Evolutionary conservation across 2,797 vertebrate genomes (phyloP), one percentile per base, ranked within the genome.

Genomic region (Chrysocyon brachyurus): DNA sequence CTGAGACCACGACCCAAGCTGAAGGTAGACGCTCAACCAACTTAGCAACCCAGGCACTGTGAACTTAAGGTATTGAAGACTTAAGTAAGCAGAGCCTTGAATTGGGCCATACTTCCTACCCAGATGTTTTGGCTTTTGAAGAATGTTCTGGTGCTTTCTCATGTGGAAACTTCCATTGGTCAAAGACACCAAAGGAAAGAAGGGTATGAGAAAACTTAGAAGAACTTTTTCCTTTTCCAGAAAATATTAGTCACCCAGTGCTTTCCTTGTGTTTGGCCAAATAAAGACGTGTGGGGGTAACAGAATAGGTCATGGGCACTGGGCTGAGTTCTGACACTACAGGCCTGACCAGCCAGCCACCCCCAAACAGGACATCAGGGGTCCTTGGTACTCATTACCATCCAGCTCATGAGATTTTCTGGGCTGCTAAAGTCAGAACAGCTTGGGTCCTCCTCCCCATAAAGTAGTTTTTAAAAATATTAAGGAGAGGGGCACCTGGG

Each of bases 141-240:
- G 22, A 90, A 12, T 64, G 26, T 81, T 85, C 28, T 91, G 33
- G 54, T 17, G 33, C 21, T 70, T 86, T 92, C 22, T 92, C 22
- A 28, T 77, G 93, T 96, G 90, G 87, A 46, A 94, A 88, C 63
- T 72, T 81, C 4, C 68, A 0, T 56, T 63, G 57, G 59, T 85
- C 33, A 31, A 87, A 64, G 22, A 78, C 52, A 31, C n/a, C 72
- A 19, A 24, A 90, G 75, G 57, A 84, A 75, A 87, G 54, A 14
- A 21, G 9, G 46, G 9, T 68, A 19, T 52, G 31, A 91, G 63
- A 92, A 70, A 56, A 19, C 17, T 12, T 22, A 3, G 12, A 64
- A 36, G 83, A 78, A 52, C 5, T 11, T 79, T 57, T 57, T 57
- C 33, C 68, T 36, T 83, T 84, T 72, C 49, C 36, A 31, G 28